These are phyloP conservation scores for Ochropleura leucogaster DNA, from an alignment of 2,888 invertebrate species.

Conservation along the genomic window DNA sequence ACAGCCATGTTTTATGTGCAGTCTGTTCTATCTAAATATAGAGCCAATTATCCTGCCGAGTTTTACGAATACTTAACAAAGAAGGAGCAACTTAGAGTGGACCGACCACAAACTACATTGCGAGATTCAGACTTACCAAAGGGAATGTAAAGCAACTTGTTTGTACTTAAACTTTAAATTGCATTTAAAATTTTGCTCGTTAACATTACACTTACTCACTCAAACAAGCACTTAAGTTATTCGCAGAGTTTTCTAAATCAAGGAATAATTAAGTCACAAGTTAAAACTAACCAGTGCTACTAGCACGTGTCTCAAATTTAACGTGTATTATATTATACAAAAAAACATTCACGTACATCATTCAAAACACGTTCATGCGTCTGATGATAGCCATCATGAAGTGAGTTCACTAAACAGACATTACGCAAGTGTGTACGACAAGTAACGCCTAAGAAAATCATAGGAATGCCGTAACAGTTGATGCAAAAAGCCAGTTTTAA, in stretches of 20 bases:
- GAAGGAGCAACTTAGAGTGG: conserved; percentile 78
- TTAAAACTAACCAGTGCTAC: conserved; percentile 21
- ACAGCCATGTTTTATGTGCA: conserved; percentile 19
- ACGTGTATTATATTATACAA: conserved; percentile 31
- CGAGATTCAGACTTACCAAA: conserved; percentile 83
- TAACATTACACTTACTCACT: conserved; percentile 78
- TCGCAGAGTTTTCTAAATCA: conserved; percentile 64
- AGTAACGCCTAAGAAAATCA: conserved; percentile 70
- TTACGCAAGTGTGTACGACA: conserved; percentile 71
- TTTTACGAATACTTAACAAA: conserved; percentile 78
- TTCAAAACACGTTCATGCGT: conserved; percentile 52
- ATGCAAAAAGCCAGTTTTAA: conserved; percentile 84
- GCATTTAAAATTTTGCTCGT: conserved; percentile 88
- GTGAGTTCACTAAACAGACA: conserved; percentile 52
- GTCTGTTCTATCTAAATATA: conserved; percentile 55
- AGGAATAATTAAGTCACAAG: conserved; percentile 41
- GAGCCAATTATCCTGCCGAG: conserved; percentile 76
- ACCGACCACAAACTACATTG: conserved; percentile 81
- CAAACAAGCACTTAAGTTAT: conserved; percentile 71
- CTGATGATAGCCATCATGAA: conserved; percentile 63
- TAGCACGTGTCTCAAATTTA: conserved; percentile 33
- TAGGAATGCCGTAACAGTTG: conserved; percentile 75
- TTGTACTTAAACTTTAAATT: conserved; percentile 87
- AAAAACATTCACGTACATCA: conserved; percentile 42
- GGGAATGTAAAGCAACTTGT: conserved; percentile 86